Base-by-base conservation (phyloP, 2,113 vertebrate genomes). In the Callopanchax toddi region DNA sequence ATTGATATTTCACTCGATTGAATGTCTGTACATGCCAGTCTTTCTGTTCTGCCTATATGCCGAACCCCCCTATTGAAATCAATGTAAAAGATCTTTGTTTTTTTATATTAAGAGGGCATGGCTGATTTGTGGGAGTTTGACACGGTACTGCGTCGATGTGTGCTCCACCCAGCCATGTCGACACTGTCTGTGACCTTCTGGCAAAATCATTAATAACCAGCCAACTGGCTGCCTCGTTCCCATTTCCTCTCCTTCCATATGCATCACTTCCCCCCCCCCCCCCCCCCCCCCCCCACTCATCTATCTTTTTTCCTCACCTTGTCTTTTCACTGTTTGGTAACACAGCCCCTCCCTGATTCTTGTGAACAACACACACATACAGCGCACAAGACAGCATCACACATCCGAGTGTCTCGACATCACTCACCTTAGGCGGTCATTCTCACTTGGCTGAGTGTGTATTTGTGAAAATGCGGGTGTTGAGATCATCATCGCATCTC, bases 161-260 rank as follows among this genome's bases (percentile, higher is more conserved):
- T 58, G 53, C 72, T 76, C 81, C 67, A 67, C 74, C 76, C 60
- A 42, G 72, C 62, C 78, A 57, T 76, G 79, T 78, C 77, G 67
- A 71, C 49, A 58, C 76, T 39, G 74, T 86, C 86, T 84, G 71
- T 84, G 85, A 86, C 88, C 82, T 83, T 84, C 81, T 48, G 52
- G 78, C 62, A 43, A 82, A 90, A 87, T 90, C 84, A 77, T 88
- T 86, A 79, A 66, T 71, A 64, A 76, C 23, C 45, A 45, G 79
- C 82, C 67, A 72, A 76, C 65, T 25, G 10, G 25, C 23, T 11
- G 76, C 60, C 60, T 60, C 58, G 21, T 50, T 73, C 45, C 16
- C 7, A 9, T 55, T 65, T 68, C 67, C 49, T 79, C 72, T 36
- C 9, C 64, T 60, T 46, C 54, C 2, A 52, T 60, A 67, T 39